Base-by-base conservation (phyloP, 2,797 vertebrate genomes). In the Onychomys arenicola region DNA sequence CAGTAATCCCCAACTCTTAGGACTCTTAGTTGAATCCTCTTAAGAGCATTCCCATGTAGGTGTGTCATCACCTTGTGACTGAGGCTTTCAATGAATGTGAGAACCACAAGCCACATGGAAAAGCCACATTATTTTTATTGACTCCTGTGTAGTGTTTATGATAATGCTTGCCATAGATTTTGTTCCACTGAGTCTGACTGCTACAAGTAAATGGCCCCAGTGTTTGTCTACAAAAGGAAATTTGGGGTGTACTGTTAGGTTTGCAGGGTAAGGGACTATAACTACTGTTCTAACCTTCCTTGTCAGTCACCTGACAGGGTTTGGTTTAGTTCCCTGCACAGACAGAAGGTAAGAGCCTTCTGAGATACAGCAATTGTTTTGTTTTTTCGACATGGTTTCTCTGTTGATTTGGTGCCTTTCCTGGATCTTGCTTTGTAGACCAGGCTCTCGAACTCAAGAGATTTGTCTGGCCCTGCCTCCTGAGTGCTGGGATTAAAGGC, bases 11-110 rank as follows among this genome's bases (percentile, higher is more conserved):
- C 40, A 10, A 34, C 61, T 87, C 40, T 89, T 34, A 23, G 12
- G 75, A n/a, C 89, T 84, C 40, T 49, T 95, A 52, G 9, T 75
- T 88, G 25, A 91, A 57, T 93, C 29, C 34, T 52, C 77, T 90
- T 57, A 77, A 90, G 88, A 91, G 43, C 59, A n/a, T 34, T n/a
- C 34, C 6, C 37, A 3, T 63, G 25, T 34, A 43, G 59, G 13
- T 12, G 40, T 19, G 34, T 3, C 4, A 6, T 52, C 14, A 67
- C 29, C 43, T 59, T 81, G 69, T 77, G 49, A n/a, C 23, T 49
- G 0, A 27, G 73, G 52, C 19, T 21, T 65, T 63, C 37, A 43
- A 29, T 46, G 27, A 8, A 59, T 52, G 27, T 65, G n/a, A 37
- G 37, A 59, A 61, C 80, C 13, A 5, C 73, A 14, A 25, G 12